Evolutionary conservation across 2,113 vertebrate species (phyloP).

Genomic region (Nothobranchius furzeri): DNA sequence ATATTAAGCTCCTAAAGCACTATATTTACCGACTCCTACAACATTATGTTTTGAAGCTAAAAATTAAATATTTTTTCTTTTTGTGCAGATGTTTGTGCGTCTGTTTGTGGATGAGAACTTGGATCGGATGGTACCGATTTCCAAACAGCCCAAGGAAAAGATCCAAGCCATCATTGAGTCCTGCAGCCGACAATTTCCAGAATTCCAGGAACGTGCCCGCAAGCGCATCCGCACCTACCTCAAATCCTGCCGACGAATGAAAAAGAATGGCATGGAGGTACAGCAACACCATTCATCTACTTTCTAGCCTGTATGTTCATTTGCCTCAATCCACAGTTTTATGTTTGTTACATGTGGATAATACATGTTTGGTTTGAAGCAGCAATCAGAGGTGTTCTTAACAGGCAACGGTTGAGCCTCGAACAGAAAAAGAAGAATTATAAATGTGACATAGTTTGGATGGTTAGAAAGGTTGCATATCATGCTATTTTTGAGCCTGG

Average conservation of each 20-base stretch:
- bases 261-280: conserved; percentile 98
- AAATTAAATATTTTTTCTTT: background rate
- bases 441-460: too few relatives aligned
- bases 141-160: conserved; percentile 99
- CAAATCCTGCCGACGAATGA: conserved; percentile 99
- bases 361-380: too few relatives aligned
- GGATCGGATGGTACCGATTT: conserved; percentile 98
- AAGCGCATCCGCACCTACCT: conserved; percentile 99
- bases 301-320: background rate
- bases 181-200: conserved; percentile 96
- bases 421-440: too few relatives aligned
- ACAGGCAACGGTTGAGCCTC: too few relatives aligned
- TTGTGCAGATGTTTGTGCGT: conserved; percentile 93
- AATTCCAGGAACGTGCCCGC: conserved; percentile 96
- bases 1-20: too few relatives aligned
- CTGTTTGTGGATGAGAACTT: conserved; percentile 98
- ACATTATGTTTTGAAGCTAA: too few relatives aligned
- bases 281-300: background rate
- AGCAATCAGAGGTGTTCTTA: too few relatives aligned
- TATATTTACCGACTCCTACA: too few relatives aligned
- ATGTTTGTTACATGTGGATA: too few relatives aligned
- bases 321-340: background rate
- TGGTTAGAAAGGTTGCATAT: too few relatives aligned
- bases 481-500: too few relatives aligned
- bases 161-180: conserved; percentile 99